Base-by-base conservation (phyloP, 2,113 vertebrate genomes). In the Datnioides undecimradiatus region DNA sequence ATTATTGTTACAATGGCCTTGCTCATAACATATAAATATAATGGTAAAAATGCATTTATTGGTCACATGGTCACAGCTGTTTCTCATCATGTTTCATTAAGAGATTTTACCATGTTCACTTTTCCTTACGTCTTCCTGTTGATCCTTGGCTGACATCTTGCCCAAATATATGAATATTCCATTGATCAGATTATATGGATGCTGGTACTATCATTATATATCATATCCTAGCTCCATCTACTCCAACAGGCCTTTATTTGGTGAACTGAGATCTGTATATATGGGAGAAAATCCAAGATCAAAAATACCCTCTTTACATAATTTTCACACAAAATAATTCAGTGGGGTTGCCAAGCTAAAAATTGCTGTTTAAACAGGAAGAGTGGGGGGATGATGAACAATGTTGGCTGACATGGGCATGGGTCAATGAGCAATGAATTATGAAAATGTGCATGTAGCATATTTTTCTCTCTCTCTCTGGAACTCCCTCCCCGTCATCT, bases 361-460 rank as follows among this genome's bases (percentile, higher is more conserved):
- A 58, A 69, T 4, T 46, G 13, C 46, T 41, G 34, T 78, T 83
- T 54, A 41, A 72, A 74, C 14, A 70, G 14, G 34, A 21, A 49
- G 34, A 29, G 23, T 62, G 38, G 27, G 16, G 19, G 40, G 57
- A 34, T 65, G 63, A 88, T 73, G 41, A 83, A 45, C 27, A 36
- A 7, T 65, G 45, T 38, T 85, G 49, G 70, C 70, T 60, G 67
- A 70, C 62, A 54, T 67, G 68, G 38, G 13, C 41, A 58, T 43
- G 76, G 76, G 55, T 78, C 73, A 73, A 49, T 83, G 43, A 64
- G 55, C 62, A 45, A 71, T 59, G 38, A 73, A 60, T 77, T 60
- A 31, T 23, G n/a, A 58, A 74, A 78, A 80, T 75, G 34, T 63
- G 23, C 57, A 65, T 46, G 34, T 31, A 14, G 46, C 29, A 77